Evolutionary conservation across 2,888 invertebrate genomes (phyloP).

Genomic region (Dryobota labecula): DNA sequence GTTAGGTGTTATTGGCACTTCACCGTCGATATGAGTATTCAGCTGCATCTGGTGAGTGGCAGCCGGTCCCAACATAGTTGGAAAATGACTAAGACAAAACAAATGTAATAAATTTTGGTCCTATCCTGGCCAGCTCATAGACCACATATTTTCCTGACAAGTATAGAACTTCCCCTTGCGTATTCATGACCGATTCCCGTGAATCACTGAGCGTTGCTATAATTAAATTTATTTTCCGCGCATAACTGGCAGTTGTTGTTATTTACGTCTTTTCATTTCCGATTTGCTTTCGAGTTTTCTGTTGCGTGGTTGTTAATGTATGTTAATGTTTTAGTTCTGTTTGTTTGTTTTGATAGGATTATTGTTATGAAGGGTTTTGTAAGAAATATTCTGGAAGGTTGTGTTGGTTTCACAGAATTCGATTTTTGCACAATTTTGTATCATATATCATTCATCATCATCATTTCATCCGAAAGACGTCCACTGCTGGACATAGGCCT

Average conservation of each 20-base stretch:
- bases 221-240: conserved; percentile 84
- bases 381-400: neutral
- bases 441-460: too few species aligned
- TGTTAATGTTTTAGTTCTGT: conserved; percentile 51
- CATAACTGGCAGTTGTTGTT: conserved; percentile 77
- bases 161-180: conserved; percentile 60
- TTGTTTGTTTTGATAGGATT: conserved; percentile 27
- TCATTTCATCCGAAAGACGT: too few species aligned
- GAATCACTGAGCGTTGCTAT: conserved; percentile 76
- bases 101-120: neutral
- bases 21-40: too few species aligned
- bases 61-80: too few species aligned
- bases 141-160: conserved; percentile 33
- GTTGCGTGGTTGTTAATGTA: conserved; percentile 67
- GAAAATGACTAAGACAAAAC: too few species aligned
- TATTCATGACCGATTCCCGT: conserved; percentile 56
- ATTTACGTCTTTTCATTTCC: conserved; percentile 83
- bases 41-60: too few species aligned
- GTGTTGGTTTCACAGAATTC: neutral
- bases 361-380: conserved; percentile 12
- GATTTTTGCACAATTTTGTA: too few species aligned
- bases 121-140: neutral
- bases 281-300: conserved; percentile 73
- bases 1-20: too few species aligned
- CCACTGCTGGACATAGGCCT: too few species aligned